Percentiles rank a stretch among this genome's conserved stretches.
These are phyloP conservation scores for Ooceraea biroi DNA, from an alignment of 1,140 invertebrate species.

Conservation along the genomic window DNA sequence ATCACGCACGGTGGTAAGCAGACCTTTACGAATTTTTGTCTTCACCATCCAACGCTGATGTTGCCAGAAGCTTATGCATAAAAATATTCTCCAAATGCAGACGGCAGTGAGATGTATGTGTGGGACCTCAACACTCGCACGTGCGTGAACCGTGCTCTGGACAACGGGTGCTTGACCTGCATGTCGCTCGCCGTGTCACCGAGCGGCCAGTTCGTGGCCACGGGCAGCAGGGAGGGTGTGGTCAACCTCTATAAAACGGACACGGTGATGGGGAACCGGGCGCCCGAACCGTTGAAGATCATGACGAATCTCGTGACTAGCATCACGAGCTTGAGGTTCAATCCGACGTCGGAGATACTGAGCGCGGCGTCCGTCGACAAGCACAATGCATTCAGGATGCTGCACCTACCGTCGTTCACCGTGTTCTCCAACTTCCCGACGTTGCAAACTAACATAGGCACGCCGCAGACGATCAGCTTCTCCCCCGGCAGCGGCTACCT, in stretches of 20 bases:
- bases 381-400: constrained; percentile 92
- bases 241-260: constrained; percentile 95
- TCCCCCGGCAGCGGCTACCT: constrained; percentile 92
- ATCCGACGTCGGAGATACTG: constrained; percentile 93
- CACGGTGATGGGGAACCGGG: constrained; percentile 84
- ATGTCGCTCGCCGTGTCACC: constrained; percentile 90
- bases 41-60: neutral
- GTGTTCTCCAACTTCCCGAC: constrained; percentile 95
- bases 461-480: constrained; percentile 88
- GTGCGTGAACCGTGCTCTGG: constrained; percentile 92
- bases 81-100: constrained; percentile 71
- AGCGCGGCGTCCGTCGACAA: constrained; percentile 90
- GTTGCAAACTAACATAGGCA: constrained; percentile 85
- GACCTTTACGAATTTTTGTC: neutral
- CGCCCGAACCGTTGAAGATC: constrained; percentile 89
- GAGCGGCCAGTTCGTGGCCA: constrained; percentile 92
- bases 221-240: constrained; percentile 94
- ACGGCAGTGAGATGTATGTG: constrained; percentile 91
- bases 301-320: constrained; percentile 93
- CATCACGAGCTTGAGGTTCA: constrained; percentile 92
- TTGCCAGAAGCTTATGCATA: neutral
- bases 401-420: constrained; percentile 92
- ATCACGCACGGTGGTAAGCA: constrained; percentile 86
- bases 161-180: constrained; percentile 95
- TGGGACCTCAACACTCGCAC: constrained; percentile 92